Base-by-base conservation (phyloP, 2,797 vertebrate genomes). In the Loris lydekkerianus region DNA sequence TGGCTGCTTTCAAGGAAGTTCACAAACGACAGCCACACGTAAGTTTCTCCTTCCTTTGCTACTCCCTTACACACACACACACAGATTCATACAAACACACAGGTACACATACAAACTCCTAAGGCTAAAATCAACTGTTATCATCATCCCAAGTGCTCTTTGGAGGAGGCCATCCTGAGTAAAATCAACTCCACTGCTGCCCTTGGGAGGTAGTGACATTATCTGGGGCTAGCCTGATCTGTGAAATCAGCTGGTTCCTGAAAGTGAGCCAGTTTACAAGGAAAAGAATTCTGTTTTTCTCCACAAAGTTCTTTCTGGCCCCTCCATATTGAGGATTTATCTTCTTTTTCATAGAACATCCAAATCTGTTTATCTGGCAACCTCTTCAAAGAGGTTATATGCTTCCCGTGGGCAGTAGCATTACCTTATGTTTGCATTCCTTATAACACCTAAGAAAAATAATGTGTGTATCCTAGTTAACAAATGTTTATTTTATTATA, bases 371-470 rank as follows among this genome's bases (percentile, higher is more conserved):
- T 91, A 21, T 81, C 85, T 92, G 78, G 27, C 72, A 92, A 93
- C 60, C 5, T 93, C 85, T 96, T 85, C 49, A 81, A 75, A 95
- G 94, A 92, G 58, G 67, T 82, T 82, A 67, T 23, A 23, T 76
- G 37, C 63, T 92, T 78, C 95, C 90, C 91, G 29, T 80, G 37
- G 73, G 63, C 29, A 95, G 69, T 83, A 93, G 80, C 5, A 53
- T 7, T 93, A 93, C 31, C 69, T 96, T 88, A 89, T 58, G 27
- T 93, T 94, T 95, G 78, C 34, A 73, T 94, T 95, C 69, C 25
- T 40, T 85, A 65, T 5, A 92, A 27, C 58, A 85, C 76, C 63
- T 43, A 93, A 95, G 67, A 84, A 46, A 96, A 94, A 85, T 77
- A 90, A 95, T 53, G 93, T 90, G 27, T 78, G 85, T 18, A 75